Evolutionary conservation across 2,113 vertebrate species (phyloP).

Genomic region (Terrapene triunguis): DNA sequence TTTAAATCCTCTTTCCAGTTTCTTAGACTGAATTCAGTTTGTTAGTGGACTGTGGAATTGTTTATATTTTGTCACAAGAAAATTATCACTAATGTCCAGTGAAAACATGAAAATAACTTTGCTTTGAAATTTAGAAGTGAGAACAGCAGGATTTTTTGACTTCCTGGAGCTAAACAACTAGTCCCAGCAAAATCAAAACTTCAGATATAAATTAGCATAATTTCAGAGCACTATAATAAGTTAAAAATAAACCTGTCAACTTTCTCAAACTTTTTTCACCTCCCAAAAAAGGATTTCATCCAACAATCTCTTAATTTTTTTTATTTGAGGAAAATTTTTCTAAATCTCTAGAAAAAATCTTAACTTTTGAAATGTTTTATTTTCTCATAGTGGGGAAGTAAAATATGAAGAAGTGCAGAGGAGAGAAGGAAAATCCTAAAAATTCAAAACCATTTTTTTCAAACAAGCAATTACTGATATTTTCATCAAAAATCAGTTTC

Average conservation of each 20-base stretch:
- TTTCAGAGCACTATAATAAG: neutral
- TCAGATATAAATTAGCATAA: neutral
- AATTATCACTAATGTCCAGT: neutral
- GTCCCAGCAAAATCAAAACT: neutral
- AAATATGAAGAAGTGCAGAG: neutral
- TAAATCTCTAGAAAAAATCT: neutral
- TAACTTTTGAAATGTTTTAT: neutral
- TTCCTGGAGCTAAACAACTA: neutral
- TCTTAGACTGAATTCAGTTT: neutral
- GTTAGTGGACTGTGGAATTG: too few species aligned
- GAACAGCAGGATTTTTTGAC: neutral
- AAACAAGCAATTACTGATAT: neutral
- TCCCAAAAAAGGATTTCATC: neutral
- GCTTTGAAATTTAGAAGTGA: neutral
- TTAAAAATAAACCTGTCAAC: neutral
- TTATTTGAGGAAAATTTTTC: too few species aligned
- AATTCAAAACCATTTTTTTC: too few species aligned
- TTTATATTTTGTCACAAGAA: neutral
- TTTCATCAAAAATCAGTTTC: neutral
- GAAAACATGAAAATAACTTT: neutral
- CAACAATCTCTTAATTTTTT: too few species aligned
- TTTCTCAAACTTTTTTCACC: neutral
- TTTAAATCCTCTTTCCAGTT: neutral
- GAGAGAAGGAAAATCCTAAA: too few species aligned
- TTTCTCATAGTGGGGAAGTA: neutral